phyloP scores from a whole-genome alignment of 2,888 invertebrate genomes.

The Chesias legatella region DNA sequence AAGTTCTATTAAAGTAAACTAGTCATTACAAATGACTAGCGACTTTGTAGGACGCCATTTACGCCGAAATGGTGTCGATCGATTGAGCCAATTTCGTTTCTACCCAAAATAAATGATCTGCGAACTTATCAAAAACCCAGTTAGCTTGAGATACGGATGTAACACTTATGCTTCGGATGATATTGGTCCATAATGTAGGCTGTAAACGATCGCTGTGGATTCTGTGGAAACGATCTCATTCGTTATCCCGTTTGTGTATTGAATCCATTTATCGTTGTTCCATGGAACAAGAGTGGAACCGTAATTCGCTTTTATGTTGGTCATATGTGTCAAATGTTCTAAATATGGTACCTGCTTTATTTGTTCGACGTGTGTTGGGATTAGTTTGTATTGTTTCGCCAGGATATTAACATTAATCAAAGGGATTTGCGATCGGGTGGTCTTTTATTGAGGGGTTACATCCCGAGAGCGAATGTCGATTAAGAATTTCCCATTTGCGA shows the following conservation, averaged over 20 bases:
- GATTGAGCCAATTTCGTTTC: neutral
- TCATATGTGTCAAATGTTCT: slow-evolving; percentile 15
- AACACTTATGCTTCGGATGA: slow-evolving; percentile 33
- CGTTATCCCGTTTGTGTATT: slow-evolving; percentile 48
- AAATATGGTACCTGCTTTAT: slow-evolving; percentile 12
- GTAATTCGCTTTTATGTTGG: slow-evolving; percentile 22
- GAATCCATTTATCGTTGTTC: slow-evolving; percentile 40
- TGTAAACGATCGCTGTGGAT: slow-evolving; percentile 41
- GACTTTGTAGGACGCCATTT: neutral
- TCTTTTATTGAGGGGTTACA: slow-evolving; percentile 4
- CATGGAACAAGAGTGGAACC: slow-evolving; percentile 27
- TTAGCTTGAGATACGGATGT: slow-evolving; percentile 36
- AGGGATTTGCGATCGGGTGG: slow-evolving; percentile 12
- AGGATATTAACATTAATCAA: slow-evolving; percentile 14
- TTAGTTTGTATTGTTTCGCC: slow-evolving; percentile 14
- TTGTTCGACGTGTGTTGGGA: slow-evolving; percentile 8
- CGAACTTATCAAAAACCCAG: slow-evolving; percentile 30
- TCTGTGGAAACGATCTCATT: slow-evolving; percentile 45
- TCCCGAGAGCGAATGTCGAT: slow-evolving; percentile 8
- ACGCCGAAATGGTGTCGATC: neutral
- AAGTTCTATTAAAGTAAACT: no score
- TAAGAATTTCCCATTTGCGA: slow-evolving; percentile 2
- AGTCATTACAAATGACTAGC: no score
- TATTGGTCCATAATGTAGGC: slow-evolving; percentile 47
- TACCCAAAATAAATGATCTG: slow-evolving; percentile 20